phyloP scores from a whole-genome alignment of 2,797 vertebrate species.

The Telmatherina bonti region DNA sequence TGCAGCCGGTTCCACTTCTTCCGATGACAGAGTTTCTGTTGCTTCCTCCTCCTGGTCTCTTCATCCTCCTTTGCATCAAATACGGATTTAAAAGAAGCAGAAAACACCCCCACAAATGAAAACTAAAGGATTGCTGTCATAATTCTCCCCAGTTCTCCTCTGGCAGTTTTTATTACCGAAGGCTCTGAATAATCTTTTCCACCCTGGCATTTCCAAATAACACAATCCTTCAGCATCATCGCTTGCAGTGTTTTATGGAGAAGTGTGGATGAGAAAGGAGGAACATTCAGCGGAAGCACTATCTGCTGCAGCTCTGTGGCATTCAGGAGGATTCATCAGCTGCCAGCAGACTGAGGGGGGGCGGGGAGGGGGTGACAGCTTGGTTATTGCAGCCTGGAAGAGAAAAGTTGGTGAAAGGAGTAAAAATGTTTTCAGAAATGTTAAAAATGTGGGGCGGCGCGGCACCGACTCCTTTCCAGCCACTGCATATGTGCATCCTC shows the following conservation, averaged over 20 bases:
- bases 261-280: conserved; percentile 63
- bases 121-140: conserved; percentile 75
- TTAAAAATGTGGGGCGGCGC: conserved; percentile 24
- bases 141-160: conserved; percentile 74
- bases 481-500: conserved; percentile 57
- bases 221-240: conserved; percentile 71
- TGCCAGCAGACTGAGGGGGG: conserved; percentile 9
- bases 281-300: conserved; percentile 72
- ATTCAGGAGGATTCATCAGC: conserved; percentile 57
- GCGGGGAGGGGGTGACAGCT: conserved; percentile 2
- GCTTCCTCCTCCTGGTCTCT: conserved; percentile 62
- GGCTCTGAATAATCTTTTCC: conserved; percentile 73
- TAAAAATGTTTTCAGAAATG: conserved; percentile 26
- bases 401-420: conserved; percentile 24
- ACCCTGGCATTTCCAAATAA: conserved; percentile 70
- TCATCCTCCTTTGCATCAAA: conserved; percentile 62
- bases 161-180: conserved; percentile 76
- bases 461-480: conserved; percentile 14
- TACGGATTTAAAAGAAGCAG: conserved; percentile 13
- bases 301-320: conserved; percentile 47
- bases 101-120: conserved; percentile 65
- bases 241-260: conserved; percentile 72
- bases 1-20: conserved; percentile 59
- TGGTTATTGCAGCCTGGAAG: conserved; percentile 19
- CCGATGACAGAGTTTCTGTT: conserved; percentile 54